Evolutionary conservation across 2,797 vertebrate genomes (phyloP), one percentile per base, ranked within the genome.

Genomic region (Pyrocephalus nanus): DNA sequence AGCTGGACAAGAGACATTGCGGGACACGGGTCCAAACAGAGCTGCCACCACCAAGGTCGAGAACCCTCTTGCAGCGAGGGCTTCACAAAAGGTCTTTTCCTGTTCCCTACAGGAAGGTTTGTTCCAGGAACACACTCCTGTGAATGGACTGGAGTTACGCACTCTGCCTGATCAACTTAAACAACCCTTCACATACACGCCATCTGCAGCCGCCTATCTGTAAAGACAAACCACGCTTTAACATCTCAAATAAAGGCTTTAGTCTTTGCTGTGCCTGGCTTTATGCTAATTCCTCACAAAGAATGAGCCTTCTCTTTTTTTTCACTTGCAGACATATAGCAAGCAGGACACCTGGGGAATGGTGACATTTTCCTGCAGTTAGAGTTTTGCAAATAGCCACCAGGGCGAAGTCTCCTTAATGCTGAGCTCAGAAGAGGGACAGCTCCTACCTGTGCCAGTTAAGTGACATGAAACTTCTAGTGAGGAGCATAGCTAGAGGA

Each of bases 241-340:
- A 97, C 95, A 96, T 96, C 97, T 95, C 86, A 76, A 98, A 98
- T 98, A 98, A 98, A 98, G 96, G 95, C 97, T 97, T 97, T 94
- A 96, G 97, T 97, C 96, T 97, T 94, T 88, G 86, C 88, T 88
- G 74, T 91, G 81, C 65, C 62, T 89, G 73, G 26, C 76, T 65
- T 12, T 58, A 6, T 15, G 53, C 54, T 95, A n/a, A 86, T 60
- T 65, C n/a, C 45, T 67, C 53, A 42, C 53, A 30, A 54, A 45
- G 32, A 88, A 58, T 12, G 11, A 72, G 34, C 47, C n/a, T 45
- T 7, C n/a, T 69, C 48, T 48, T 69, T 55, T 53, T 38, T 23
- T n/a, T n/a, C 22, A 36, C 36, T 54, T 79, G 48, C 64, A 71
- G 64, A 27, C 21, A 6, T 32, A 50, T 7, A 74, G 61, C 38